Conservation (phyloP, 2,888 invertebrate genomes). For the Graphium colonna region DNA sequence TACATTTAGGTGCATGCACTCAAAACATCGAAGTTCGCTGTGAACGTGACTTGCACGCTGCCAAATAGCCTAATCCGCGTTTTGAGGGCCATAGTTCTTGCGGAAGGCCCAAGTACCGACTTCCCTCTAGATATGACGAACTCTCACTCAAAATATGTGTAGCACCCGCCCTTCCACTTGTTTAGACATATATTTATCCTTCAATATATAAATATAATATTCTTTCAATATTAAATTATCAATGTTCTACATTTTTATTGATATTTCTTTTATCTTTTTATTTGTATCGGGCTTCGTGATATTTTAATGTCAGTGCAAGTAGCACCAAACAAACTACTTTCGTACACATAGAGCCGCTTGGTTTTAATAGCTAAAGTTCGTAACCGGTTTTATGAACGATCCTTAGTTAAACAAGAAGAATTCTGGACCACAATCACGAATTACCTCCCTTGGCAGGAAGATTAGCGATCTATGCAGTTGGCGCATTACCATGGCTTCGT, state of each 20-base stretch:
- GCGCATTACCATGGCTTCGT: neutral
- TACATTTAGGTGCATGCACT: no score
- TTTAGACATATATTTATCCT: no score
- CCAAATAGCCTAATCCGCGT: conserved; percentile 2
- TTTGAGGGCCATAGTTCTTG: conserved; percentile 1
- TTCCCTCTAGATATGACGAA: conserved; percentile 11
- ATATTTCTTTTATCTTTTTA: no score
- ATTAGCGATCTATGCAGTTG: neutral
- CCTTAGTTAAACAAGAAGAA: neutral
- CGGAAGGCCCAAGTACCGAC: conserved; percentile 1
- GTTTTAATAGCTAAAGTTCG: neutral
- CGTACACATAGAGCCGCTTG: no score
- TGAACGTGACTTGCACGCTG: conserved; percentile 5
- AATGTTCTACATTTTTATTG: no score
- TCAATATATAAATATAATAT: no score
- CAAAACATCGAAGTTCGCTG: neutral
- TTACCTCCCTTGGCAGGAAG: neutral
- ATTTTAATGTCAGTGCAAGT: no score
- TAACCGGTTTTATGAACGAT: neutral
- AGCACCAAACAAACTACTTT: no score
- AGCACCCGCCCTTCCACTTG: neutral
- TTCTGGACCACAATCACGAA: neutral
- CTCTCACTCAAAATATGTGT: neutral
- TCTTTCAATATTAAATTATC: no score
- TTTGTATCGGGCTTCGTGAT: no score